phyloP scores from a whole-genome alignment of 2,888 invertebrate genomes.

The Tryphoninae sp. region DNA sequence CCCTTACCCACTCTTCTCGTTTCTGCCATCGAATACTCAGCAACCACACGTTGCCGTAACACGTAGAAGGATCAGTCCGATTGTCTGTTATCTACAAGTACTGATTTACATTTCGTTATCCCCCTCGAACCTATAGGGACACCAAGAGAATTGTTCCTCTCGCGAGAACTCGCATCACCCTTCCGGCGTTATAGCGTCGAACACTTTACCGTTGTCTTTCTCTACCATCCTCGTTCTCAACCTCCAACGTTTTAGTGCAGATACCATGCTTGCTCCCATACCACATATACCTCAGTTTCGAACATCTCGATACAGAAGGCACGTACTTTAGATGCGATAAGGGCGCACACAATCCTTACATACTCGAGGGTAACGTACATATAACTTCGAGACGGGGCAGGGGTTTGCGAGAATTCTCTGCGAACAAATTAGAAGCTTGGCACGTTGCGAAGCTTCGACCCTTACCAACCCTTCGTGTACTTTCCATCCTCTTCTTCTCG shows the following conservation, averaged over 20 bases:
- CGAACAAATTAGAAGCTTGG: slow-evolving; percentile 61
- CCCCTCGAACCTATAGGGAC: no score
- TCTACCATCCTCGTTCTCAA: slow-evolving; percentile 8
- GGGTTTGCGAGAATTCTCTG: slow-evolving; percentile 18
- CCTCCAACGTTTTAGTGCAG: no score
- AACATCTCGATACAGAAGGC: slow-evolving; percentile 53
- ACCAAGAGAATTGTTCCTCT: no score
- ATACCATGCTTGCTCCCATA: background rate
- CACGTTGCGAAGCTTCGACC: slow-evolving; percentile 53
- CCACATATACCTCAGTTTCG: slow-evolving; percentile 14
- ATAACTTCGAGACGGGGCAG: background rate
- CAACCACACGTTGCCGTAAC: no score
- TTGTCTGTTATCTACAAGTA: no score
- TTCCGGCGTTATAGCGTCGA: no score
- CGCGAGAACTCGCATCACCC: no score
- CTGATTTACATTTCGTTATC: no score
- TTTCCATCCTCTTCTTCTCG: slow-evolving; percentile 34
- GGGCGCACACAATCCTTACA: slow-evolving; percentile 37
- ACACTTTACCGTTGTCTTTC: background rate
- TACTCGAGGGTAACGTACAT: background rate
- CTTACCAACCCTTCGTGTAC: slow-evolving; percentile 16
- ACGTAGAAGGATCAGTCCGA: no score
- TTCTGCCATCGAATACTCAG: no score
- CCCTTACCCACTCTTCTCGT: no score
- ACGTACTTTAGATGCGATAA: slow-evolving; percentile 55